Base-by-base conservation (phyloP, 2,888 invertebrate genomes). In the Clistopyga incitator region DNA sequence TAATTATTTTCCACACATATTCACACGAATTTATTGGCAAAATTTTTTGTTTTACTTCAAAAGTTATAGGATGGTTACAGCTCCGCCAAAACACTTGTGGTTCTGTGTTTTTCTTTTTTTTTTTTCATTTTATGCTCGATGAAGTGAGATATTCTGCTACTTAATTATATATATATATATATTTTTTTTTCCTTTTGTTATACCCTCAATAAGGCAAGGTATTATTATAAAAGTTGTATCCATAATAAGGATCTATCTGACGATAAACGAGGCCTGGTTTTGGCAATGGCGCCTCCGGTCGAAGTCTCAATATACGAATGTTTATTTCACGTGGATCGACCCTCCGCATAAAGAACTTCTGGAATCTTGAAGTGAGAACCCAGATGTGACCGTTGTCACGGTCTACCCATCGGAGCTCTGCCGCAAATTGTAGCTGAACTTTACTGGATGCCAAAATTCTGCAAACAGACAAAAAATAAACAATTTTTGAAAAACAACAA, bases 351-450 rank as follows among this genome's bases (percentile, higher is more conserved):
- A 97, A 97, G 94, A 96, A 97, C 88, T 96, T 96, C 89, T 98
- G 97, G 94, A 97, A 97, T 81, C 96, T 95, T 0, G 97, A 96
- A 1, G 96, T 95, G 47, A 97, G 93, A 4, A 95, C 94, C 96
- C 97, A 98, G n/a, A 97, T 91, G 70, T 95, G 95, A 8, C 95
- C 96, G 50, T 95, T 95, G 93, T 97, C 97, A 0, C 95, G 94
- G 81, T 95, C 95, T 0, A 95, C 94, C 94, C 95, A 95, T 85
- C 96, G 93, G 78, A 97, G 94, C 88, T 97, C 97, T 0, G 97
- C 96, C 29, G 96, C 95, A 92, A 97, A 97, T 93, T 97, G 97
- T 34, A 97, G 93, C 81, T 95, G 94, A 86, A 96, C 95, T 0
- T 95, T 94, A 90, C 96, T 97, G 89, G 95, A 96, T 0, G 96